Conservation (phyloP, 2,797 vertebrate species). For the Lithobates sylvaticus region DNA sequence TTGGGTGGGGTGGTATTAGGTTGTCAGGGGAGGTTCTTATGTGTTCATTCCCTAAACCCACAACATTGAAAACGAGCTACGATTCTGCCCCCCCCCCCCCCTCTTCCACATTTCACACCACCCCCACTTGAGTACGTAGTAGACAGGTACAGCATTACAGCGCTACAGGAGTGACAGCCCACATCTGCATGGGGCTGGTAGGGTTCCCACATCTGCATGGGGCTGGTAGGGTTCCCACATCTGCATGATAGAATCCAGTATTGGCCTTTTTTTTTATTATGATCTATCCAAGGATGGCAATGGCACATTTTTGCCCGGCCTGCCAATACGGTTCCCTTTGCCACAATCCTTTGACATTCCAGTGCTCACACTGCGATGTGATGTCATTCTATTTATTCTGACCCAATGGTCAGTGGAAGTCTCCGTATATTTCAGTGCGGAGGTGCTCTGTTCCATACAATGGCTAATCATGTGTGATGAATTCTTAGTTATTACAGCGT, state of each 20-base stretch:
- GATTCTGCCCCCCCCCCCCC: neutral
- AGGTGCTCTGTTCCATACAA: neutral
- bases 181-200: conserved; percentile 41
- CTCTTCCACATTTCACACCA: neutral
- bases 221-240: neutral
- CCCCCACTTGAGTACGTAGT: neutral
- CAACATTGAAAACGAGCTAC: conserved; percentile 35
- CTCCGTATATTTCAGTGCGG: too few species aligned
- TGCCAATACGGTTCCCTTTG: neutral
- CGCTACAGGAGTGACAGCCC: conserved; percentile 31
- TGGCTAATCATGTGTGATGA: neutral
- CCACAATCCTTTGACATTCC: conserved; percentile 14
- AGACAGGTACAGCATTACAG: neutral
- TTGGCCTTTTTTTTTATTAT: too few species aligned
- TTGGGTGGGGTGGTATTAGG: conserved; percentile 57
- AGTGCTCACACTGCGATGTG: neutral
- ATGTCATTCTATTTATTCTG: neutral
- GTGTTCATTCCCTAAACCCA: conserved; percentile 33
- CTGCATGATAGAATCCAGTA: too few species aligned
- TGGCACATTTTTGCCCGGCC: neutral
- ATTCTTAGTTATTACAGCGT: neutral
- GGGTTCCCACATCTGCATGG: too few species aligned
- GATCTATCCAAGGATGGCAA: neutral
- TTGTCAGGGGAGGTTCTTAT: conserved; percentile 22
- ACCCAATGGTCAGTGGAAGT: too few species aligned